Base-by-base conservation (phyloP, 2,888 invertebrate genomes). In the Cephus pulcher region DNA sequence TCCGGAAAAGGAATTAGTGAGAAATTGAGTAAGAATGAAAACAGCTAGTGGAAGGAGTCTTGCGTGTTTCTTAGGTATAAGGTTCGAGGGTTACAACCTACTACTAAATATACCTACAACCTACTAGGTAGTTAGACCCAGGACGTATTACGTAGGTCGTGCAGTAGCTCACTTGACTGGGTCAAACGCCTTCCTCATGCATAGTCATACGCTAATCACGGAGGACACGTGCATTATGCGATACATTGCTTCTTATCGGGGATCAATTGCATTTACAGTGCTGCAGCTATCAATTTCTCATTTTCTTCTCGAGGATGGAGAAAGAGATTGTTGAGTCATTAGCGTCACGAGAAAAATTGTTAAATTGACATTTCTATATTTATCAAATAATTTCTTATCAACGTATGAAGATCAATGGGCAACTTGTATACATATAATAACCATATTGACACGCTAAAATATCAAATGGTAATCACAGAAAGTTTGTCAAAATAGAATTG, bases 161-260 rank as follows among this genome's bases (percentile, higher is more conserved):
- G 71, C 71, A 32, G 79, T 80, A 80, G 78, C 75, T 76, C 69
- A 73, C 74, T 81, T 80, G 83, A 85, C 84, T 86, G 80, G 86
- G 86, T 85, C 87, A 86, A 85, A 85, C 79, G 81, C 80, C 82
- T 80, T 77, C 74, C 79, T 85, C 86, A 83, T 85, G 82, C 83
- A 86, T 84, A 84, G 83, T 82, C 82, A 82, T 82, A 80, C 82
- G 79, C 81, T 80, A 80, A 82, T 83, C 84, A 82, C 83, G 82
- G 78, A 82, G 78, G 78, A 80, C 81, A 80, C 79, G 77, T 80
- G 80, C 82, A 74, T 74, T 34, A 34, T n/a, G 74, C 34, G 74
- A 74, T 34, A 32, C 32, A 0, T 71, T 32, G 71, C 32, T 71
- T 33, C 71, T 71, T 71, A 71, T 71, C 71, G 71, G 71, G 32